Percentiles rank a stretch among this genome's conserved stretches.
These are phyloP conservation scores for Odocoileus virginianus DNA, from an alignment of 2,113 vertebrate species.

Conservation along the genomic window DNA sequence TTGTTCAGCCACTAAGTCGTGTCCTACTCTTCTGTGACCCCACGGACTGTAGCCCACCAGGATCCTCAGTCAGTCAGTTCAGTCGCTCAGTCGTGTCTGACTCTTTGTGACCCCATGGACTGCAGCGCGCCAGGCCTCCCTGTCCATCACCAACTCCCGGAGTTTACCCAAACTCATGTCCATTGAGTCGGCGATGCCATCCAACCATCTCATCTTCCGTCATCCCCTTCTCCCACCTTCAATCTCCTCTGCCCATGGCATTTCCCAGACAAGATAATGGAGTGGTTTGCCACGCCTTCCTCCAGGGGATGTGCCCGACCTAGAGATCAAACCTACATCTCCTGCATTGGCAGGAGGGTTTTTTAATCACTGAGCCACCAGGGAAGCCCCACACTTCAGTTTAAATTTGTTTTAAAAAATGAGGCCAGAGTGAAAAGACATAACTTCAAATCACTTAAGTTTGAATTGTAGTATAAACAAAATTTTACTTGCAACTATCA, in stretches of 20 bases:
- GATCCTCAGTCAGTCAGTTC: neutral
- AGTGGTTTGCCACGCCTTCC: neutral
- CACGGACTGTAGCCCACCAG: neutral
- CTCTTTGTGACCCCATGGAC: neutral
- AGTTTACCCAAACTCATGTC: neutral
- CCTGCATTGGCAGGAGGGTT: neutral
- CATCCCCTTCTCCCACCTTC: neutral
- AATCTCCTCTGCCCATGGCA: neutral
- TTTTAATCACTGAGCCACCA: neutral
- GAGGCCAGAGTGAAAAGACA: neutral
- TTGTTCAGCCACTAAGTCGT: neutral
- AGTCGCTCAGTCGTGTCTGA: fast-evolving
- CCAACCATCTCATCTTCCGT: neutral
- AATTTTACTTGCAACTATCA: neutral
- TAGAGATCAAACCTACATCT: neutral
- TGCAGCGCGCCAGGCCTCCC: neutral
- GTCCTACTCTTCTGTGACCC: neutral
- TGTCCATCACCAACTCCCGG: neutral
- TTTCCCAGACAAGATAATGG: neutral
- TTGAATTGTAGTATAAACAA: neutral
- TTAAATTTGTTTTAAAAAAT: constrained; percentile 31
- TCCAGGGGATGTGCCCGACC: neutral
- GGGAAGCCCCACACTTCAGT: neutral
- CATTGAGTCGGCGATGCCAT: neutral
- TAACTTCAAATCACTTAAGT: neutral